Base-by-base conservation (phyloP, 2,797 vertebrate genomes). In the Halcyon badia region DNA sequence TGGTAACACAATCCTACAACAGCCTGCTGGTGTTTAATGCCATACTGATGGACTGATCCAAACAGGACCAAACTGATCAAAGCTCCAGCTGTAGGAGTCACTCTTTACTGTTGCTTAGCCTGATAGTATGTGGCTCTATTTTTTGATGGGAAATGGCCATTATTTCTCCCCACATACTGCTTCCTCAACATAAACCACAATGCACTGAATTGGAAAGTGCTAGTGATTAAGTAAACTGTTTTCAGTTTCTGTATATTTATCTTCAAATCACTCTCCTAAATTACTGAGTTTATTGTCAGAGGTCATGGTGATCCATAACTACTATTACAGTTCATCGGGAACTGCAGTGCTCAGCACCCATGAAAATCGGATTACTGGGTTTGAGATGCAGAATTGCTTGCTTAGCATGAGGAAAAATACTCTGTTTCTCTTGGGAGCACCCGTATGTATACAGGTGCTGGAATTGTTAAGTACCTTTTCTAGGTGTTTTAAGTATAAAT, bases 291-390 rank as follows among this genome's bases (percentile, higher is more conserved):
- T 30, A 3, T 37, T 52, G 31, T 41, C 22, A 9, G 56, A 60
- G 28, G 33, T 42, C 21, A 1, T 21, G 15, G 17, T 84, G 39
- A 33, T 68, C 65, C 17, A 20, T 33, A 49, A 1, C 37, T 64
- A 3, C 9, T 71, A 3, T 15, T 77, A 5, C 8, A 24, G 15
- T 65, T 14, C 3, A 1, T 21, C 0, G 0, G 17, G 57, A 86
- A 2, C 22, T 75, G 35, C 60, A 35, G 25, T 39, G 37, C 54
- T 84, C 35, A 31, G 68, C 39, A 28, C 30, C 17, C 16, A 4
- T 49, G 22, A 69, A 57, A 90, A 22, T 76, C 22, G 9, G 61
- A 30, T 87, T 66, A 71, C n/a, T 3, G 5, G 12, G 7, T 46
- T 2, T 66, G 26, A 70, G 35, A 7, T 52, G 61, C 20, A 37